These are phyloP conservation scores for Alcis repandata DNA, from an alignment of 2,888 invertebrate genomes.

Conservation along the genomic window DNA sequence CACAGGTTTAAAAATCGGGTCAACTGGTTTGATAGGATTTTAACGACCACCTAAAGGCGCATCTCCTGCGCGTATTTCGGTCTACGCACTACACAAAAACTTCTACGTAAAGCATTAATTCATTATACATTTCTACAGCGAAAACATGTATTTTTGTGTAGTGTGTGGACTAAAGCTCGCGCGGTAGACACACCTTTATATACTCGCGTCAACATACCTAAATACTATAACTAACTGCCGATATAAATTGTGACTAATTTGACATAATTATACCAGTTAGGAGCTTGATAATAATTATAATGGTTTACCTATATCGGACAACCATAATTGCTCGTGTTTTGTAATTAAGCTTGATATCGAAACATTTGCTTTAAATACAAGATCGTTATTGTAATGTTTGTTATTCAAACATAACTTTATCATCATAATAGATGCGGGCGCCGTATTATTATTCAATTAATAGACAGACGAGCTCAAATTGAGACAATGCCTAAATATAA, in stretches of 20 bases:
- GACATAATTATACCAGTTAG: slow-evolving; percentile 10
- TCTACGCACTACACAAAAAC: too few relatives aligned
- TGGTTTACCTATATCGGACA: background rate
- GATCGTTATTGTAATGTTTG: slow-evolving; percentile 25
- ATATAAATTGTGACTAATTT: slow-evolving; percentile 13
- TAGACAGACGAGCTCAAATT: slow-evolving; percentile 6
- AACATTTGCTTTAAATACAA: slow-evolving; percentile 28
- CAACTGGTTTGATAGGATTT: too few relatives aligned
- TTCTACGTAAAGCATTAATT: too few relatives aligned
- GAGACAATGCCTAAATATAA: background rate
- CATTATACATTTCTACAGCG: too few relatives aligned
- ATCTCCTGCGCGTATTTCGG: too few relatives aligned
- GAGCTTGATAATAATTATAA: background rate
- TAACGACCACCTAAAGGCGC: too few relatives aligned
- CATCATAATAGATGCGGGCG: slow-evolving; percentile 5
- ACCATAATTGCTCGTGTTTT: slow-evolving; percentile 12
- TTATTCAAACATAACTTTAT: slow-evolving; percentile 26
- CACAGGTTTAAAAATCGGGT: too few relatives aligned
- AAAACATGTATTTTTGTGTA: too few relatives aligned
- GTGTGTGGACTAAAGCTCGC: too few relatives aligned
- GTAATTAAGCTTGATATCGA: slow-evolving; percentile 4
- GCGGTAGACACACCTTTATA: too few relatives aligned
- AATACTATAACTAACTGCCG: background rate
- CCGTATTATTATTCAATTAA: slow-evolving; percentile 48
- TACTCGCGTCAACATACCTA: background rate